Percentiles rank a stretch among this genome's conserved stretches.
Conservation (phyloP, 2,888 invertebrate genomes). For the Lithophane ornitopus region DNA sequence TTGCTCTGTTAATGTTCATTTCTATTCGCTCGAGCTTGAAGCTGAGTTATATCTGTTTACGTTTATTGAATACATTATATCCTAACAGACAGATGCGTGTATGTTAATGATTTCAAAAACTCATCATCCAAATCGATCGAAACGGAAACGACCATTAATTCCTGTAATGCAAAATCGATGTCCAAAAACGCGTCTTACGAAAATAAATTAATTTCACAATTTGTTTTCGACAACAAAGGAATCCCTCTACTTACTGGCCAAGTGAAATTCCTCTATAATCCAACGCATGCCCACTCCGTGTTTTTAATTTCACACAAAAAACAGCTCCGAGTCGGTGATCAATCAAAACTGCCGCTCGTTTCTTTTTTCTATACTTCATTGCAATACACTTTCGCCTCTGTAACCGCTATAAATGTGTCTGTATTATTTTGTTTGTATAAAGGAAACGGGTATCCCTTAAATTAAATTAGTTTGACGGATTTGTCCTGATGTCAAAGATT, state of each 20-base stretch:
- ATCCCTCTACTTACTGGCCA: slow-evolving; percentile 81
- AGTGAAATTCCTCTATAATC: slow-evolving; percentile 88
- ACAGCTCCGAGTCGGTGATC: slow-evolving; percentile 87
- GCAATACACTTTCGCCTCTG: slow-evolving; percentile 88
- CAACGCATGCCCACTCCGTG: slow-evolving; percentile 87
- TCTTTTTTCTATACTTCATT: slow-evolving; percentile 87
- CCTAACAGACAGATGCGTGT: slow-evolving; percentile 57
- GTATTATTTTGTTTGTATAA: slow-evolving; percentile 87
- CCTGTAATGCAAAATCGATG: slow-evolving; percentile 81
- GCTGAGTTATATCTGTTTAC: slow-evolving; percentile 33
- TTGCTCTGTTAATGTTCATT: slow-evolving; percentile 78
- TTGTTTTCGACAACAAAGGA: slow-evolving; percentile 81
- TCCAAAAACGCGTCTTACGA: slow-evolving; percentile 73
- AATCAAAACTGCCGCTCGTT: slow-evolving; percentile 88
- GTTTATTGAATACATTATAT: slow-evolving; percentile 42
- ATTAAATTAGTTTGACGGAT: slow-evolving; percentile 87
- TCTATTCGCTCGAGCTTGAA: slow-evolving; percentile 68
- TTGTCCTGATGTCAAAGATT: slow-evolving; percentile 71
- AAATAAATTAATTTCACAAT: slow-evolving; percentile 84
- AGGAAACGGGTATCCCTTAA: slow-evolving; percentile 86
- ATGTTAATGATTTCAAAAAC: slow-evolving; percentile 60
- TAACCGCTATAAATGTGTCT: slow-evolving; percentile 87
- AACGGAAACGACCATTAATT: slow-evolving; percentile 74
- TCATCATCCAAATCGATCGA: slow-evolving; percentile 63
- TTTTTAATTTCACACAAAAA: slow-evolving; percentile 91